Evolutionary conservation across 1,140 invertebrate species (phyloP).

Genomic region (Argopecten irradians): DNA sequence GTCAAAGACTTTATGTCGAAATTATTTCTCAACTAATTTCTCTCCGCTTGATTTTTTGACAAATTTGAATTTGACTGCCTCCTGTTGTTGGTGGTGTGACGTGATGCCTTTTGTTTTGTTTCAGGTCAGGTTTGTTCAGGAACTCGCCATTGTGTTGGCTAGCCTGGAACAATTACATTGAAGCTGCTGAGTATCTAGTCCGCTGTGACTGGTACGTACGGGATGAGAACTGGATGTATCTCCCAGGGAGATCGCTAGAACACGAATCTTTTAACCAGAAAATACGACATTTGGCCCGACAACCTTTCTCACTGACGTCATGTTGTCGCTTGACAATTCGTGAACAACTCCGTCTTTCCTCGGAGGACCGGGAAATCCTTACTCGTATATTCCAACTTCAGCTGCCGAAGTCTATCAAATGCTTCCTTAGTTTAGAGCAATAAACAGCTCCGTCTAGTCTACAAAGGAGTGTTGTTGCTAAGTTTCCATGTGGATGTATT

Average conservation of each 20-base stretch:
- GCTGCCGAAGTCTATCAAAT: slow-evolving; percentile 49
- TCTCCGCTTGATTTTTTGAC: no score
- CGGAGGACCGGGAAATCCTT: slow-evolving; percentile 50
- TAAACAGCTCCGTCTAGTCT: no score
- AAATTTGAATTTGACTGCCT: neutral
- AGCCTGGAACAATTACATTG: slow-evolving; percentile 51
- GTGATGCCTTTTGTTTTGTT: neutral
- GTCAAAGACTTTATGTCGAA: no score
- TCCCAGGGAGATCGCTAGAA: slow-evolving; percentile 52
- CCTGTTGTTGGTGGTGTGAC: neutral
- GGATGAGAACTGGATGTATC: slow-evolving; percentile 54
- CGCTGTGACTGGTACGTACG: slow-evolving; percentile 57
- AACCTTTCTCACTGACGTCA: slow-evolving; percentile 39
- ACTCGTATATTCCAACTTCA: slow-evolving; percentile 40
- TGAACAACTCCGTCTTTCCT: slow-evolving; percentile 34
- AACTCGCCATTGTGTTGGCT: slow-evolving; percentile 61
- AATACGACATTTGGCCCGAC: slow-evolving; percentile 36
- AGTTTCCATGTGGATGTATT: no score
- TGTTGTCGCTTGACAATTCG: slow-evolving; percentile 47
- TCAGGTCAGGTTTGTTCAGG: slow-evolving; percentile 26
- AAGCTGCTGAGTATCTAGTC: slow-evolving; percentile 53
- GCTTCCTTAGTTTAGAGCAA: slow-evolving; percentile 46
- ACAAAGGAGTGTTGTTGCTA: no score
- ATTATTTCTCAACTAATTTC: no score
- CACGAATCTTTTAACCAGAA: slow-evolving; percentile 48